These are phyloP conservation scores for Tortrix viridana DNA, from an alignment of 2,888 invertebrate genomes.

Conservation along the genomic window DNA sequence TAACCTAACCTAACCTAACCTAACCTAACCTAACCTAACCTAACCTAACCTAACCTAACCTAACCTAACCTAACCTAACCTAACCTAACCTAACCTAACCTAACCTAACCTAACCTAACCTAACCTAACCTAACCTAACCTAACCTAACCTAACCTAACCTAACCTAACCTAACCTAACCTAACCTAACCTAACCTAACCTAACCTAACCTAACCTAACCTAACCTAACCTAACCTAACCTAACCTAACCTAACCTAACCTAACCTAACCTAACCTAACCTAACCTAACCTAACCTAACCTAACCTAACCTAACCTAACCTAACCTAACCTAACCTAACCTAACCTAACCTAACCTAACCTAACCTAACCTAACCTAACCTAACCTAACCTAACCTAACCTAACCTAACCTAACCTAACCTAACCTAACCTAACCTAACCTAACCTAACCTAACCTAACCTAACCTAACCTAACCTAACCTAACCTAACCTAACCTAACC, in stretches of 20 bases:
- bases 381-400: slow-evolving; percentile 16
- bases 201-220: slow-evolving; percentile 16
- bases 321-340: slow-evolving; percentile 16
- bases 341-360: slow-evolving; percentile 16
- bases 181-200: slow-evolving; percentile 16
- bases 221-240: slow-evolving; percentile 16
- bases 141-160: slow-evolving; percentile 3
- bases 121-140: slow-evolving; percentile 19
- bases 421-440: slow-evolving; percentile 16
- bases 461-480: slow-evolving; percentile 16
- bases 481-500: slow-evolving; percentile 16
- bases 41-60: too few relatives aligned
- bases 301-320: slow-evolving; percentile 16
- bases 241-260: slow-evolving; percentile 16
- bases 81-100: too few relatives aligned
- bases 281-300: slow-evolving; percentile 16
- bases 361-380: slow-evolving; percentile 16
- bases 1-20: too few relatives aligned
- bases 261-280: slow-evolving; percentile 16
- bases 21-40: too few relatives aligned
- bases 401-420: slow-evolving; percentile 16
- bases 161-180: slow-evolving; percentile 6
- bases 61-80: too few relatives aligned
- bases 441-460: slow-evolving; percentile 16
- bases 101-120: slow-evolving; percentile 8